Base-by-base conservation (phyloP, 2,888 invertebrate genomes). In the Perithous albicinctus region DNA sequence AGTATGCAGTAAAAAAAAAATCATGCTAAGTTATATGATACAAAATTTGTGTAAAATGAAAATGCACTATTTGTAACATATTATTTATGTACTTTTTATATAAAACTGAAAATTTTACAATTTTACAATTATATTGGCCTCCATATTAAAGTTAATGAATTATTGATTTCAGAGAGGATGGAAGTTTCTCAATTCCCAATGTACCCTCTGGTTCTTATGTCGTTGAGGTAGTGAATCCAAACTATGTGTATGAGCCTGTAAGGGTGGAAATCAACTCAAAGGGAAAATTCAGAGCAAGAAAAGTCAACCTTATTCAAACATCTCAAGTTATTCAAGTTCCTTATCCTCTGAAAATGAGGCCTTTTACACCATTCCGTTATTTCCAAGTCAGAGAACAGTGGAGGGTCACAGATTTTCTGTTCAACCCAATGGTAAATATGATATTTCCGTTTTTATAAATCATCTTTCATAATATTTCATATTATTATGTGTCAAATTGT, bases 191-290 rank as follows among this genome's bases (percentile, higher is more conserved):
- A 1, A 95, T 99, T 51, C 96, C 97, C 89, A 97, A 98, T 89
- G 94, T 99, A 0, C 97, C 97, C 0, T 96, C 97, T 0, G 99
- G 99, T 6, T 99, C 99, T 0, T 99, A 99, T 92, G 95, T 99
- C 4, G 95, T 99, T 0, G 99, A 99, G 94, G 96, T 98, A 7
- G 94, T 97, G 46, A 96, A 99, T 93, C 97, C 99, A 0, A 97
- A 98, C 90, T 98, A 96, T 90, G 95, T 96, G 85, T 99, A 98
- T 92, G 99, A 99, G 92, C 97, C 98, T 20, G 96, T 97, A 5
- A 94, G 99, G 82, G 98, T 99, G 0, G 99, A 99, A 94, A 99
- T 99, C 82, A 99, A 98, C 92, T 97, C 97, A 0, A 99, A 98
- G 93, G 99, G 99, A 46, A 99, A 99, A 93, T 97, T 97, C 89